phyloP scores from a whole-genome alignment of 2,797 vertebrate genomes.

The Enteromius argenteus region DNA sequence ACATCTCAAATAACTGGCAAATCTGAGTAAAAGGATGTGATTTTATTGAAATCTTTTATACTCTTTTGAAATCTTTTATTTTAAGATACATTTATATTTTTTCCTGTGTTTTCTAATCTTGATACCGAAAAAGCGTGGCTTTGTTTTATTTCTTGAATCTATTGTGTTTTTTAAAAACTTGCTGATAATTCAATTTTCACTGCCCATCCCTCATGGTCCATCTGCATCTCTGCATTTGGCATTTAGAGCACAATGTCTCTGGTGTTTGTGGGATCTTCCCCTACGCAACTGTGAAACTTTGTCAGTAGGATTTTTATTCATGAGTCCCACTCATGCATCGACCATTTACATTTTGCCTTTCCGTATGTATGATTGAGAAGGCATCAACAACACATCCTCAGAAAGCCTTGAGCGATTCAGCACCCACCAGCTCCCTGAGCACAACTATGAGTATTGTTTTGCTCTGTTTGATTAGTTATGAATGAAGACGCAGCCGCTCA shows the following conservation, averaged over 20 bases:
- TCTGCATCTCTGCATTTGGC: constrained; percentile 50
- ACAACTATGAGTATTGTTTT: constrained; percentile 74
- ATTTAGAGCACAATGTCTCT: constrained; percentile 43
- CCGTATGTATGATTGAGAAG: constrained; percentile 73
- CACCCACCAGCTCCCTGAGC: constrained; percentile 60
- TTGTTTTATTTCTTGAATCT: not conserved
- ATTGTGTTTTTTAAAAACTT: not conserved
- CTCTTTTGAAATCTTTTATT: not conserved
- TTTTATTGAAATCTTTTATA: not conserved
- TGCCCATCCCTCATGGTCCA: constrained; percentile 65
- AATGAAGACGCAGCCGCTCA: constrained; percentile 39
- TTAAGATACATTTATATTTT: not conserved
- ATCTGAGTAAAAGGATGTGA: not conserved
- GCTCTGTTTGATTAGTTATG: constrained; percentile 57
- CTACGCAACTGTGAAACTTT: constrained; percentile 67
- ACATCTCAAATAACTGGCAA: not conserved
- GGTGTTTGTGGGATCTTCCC: constrained; percentile 63
- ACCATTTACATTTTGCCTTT: constrained; percentile 71
- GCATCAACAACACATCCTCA: constrained; percentile 68
- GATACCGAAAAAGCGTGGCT: not conserved
- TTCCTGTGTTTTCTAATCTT: not conserved
- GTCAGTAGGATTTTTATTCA: constrained; percentile 72
- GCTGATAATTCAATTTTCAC: not conserved
- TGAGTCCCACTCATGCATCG: constrained; percentile 64
- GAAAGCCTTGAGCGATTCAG: constrained; percentile 61